Evolutionary conservation across 1,140 invertebrate species (phyloP).

Genomic region (Ylistrum balloti): DNA sequence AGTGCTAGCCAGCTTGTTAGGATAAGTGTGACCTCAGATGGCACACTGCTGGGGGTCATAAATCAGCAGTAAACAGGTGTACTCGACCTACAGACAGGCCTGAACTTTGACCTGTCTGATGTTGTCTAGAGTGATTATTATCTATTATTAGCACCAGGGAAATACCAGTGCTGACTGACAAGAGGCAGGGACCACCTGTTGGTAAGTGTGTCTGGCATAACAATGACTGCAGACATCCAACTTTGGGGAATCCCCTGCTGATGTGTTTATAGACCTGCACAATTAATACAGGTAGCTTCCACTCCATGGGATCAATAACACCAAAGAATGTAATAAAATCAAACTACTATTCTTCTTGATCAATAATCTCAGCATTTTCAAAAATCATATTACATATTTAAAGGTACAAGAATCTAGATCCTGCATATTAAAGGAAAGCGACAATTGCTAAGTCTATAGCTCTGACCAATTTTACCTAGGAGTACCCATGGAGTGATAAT

Average conservation of each 20-base stretch:
- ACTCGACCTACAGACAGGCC: neutral
- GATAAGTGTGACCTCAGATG: constrained; percentile 38
- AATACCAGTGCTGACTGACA: constrained; percentile 37
- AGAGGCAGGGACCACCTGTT: constrained; percentile 23
- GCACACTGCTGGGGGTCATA: constrained; percentile 31
- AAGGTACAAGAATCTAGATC: neutral
- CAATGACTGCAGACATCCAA: constrained; percentile 32
- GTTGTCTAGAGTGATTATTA: constrained; percentile 39
- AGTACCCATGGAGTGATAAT: constrained; percentile 4
- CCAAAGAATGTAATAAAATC: neutral
- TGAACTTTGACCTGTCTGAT: constrained; percentile 24
- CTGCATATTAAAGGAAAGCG: neutral
- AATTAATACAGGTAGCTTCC: constrained; percentile 35
- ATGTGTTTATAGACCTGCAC: constrained; percentile 38
- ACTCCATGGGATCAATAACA: constrained; percentile 23
- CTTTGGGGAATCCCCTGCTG: constrained; percentile 36
- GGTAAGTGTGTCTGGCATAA: constrained; percentile 37
- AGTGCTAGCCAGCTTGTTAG: constrained; percentile 37
- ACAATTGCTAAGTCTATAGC: neutral
- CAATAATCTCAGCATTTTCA: neutral
- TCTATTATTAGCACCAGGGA: constrained; percentile 26
- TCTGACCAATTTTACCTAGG: neutral
- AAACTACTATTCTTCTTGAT: neutral
- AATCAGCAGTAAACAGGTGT: constrained; percentile 18
- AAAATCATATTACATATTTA: neutral